Evolutionary conservation across 1,140 invertebrate species (phyloP), one percentile per base, ranked within the genome.

Genomic region (Nylanderia fulva): DNA sequence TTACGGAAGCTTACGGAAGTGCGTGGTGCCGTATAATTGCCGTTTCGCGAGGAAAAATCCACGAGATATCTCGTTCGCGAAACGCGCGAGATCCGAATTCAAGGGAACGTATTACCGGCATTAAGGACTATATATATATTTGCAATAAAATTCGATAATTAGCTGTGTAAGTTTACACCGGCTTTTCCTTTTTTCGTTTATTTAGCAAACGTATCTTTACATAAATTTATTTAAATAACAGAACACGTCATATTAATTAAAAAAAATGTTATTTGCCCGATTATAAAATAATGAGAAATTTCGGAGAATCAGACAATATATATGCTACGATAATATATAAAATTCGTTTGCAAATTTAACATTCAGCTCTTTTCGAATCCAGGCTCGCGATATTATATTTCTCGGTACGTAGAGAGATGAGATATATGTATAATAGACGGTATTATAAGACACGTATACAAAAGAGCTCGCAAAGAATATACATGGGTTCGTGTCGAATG

Each of bases 1-100:
- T 79, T 79, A 79, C 63, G 63, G 63, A 56, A 66, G 63, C 45
- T 79, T 69, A 68, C 76, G 45, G 33, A 79, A 79, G 48, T 54
- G 76, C 63, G 45, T 79, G 29, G 29, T 29, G 18, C 18, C 36
- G 39, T 48, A 21, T 79, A 79, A 79, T 54, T 33, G 68, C 21
- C 33, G 33, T n/a, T 54, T 39, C 45, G 61, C 29, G 15, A 13
- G 29, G 11, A 79, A 79, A 68, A 68, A 54, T 42, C 21, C 63
- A 36, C 29, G 33, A 54, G 8, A 61, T 29, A 7, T 33, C 36
- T 63, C 54, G 21, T 21, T 13, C 42, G 7, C 11, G n/a, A 33
- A 24, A 1, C 36, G 21, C 15, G 27, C 6, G 21, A 48, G 13
- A 4, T 61, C 45, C 42, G n/a, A 39, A 52, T 54, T 48, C 45